Evolutionary conservation across 1,140 invertebrate genomes (phyloP).

Genomic region (Papilio machaon): DNA sequence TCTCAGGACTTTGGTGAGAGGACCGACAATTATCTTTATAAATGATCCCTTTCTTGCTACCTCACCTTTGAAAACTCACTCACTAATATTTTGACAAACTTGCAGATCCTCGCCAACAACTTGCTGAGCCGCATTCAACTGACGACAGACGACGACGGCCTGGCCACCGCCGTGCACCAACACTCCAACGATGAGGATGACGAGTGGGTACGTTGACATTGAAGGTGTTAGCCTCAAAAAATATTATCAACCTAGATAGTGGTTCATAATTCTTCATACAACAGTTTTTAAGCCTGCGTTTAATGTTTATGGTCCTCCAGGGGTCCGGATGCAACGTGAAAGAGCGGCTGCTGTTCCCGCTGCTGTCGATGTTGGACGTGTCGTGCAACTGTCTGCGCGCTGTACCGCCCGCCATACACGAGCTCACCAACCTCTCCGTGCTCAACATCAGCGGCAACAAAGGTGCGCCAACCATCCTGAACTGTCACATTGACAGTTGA

Average conservation of each 20-base stretch:
- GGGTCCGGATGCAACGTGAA: constrained; percentile 80
- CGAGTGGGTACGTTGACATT: constrained; percentile 78
- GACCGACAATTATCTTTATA: too few species aligned
- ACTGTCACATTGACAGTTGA: background rate
- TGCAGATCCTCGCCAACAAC: constrained; percentile 92
- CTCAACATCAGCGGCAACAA: constrained; percentile 95
- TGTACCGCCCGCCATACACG: constrained; percentile 93
- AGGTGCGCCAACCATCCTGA: constrained; percentile 81
- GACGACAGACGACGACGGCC: constrained; percentile 87
- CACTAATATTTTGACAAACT: constrained; percentile 26
- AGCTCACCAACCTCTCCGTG: constrained; percentile 95
- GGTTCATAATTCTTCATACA: too few species aligned
- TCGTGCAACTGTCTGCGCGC: constrained; percentile 90
- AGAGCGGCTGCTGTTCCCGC: constrained; percentile 93
- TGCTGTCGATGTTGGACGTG: constrained; percentile 97
- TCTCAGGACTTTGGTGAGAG: constrained; percentile 87
- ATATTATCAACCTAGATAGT: too few species aligned
- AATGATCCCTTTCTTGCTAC: too few species aligned
- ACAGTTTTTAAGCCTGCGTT: too few species aligned
- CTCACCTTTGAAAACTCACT: too few species aligned
- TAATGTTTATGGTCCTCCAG: constrained; percentile 42
- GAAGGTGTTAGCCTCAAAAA: background rate
- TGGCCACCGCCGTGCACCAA: constrained; percentile 54
- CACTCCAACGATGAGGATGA: constrained; percentile 79
- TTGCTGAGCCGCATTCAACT: constrained; percentile 89